phyloP scores from a whole-genome alignment of 2,888 invertebrate species.

The Plemyria rubiginata region DNA sequence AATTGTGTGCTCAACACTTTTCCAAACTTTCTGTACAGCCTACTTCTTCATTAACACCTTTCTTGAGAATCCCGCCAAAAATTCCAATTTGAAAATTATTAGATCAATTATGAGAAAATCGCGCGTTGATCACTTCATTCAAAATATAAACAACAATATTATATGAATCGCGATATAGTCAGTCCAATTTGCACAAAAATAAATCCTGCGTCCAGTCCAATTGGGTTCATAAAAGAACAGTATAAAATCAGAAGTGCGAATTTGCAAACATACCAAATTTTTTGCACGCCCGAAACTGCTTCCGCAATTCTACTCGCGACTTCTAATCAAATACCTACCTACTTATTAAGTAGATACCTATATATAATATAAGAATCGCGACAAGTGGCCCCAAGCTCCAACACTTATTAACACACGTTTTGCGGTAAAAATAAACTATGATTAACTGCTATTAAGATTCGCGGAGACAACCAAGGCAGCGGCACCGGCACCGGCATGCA shows the following conservation, averaged over 20 bases:
- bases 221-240: constrained; percentile 56
- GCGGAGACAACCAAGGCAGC: constrained; percentile 74
- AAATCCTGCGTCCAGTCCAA: constrained; percentile 57
- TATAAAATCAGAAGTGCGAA: constrained; percentile 54
- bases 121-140: constrained; percentile 40
- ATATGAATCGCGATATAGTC: constrained; percentile 46
- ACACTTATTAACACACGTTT: constrained; percentile 82
- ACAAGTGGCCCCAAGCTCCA: constrained; percentile 76
- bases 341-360: constrained; percentile 39
- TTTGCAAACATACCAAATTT: constrained; percentile 63
- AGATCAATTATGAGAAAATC: constrained; percentile 51
- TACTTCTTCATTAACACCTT: constrained; percentile 66
- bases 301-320: constrained; percentile 70
- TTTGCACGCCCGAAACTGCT: constrained; percentile 61
- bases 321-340: constrained; percentile 66
- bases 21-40: constrained; percentile 79
- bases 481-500: constrained; percentile 63
- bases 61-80: constrained; percentile 67
- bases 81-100: constrained; percentile 48
- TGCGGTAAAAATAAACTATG: constrained; percentile 84
- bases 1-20: constrained; percentile 78
- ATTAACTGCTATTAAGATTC: constrained; percentile 82
- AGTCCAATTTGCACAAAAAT: constrained; percentile 47
- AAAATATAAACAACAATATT: constrained; percentile 38
- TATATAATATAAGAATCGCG: constrained; percentile 71